phyloP scores from a whole-genome alignment of 2,797 vertebrate genomes.

The Bradypus variegatus region DNA sequence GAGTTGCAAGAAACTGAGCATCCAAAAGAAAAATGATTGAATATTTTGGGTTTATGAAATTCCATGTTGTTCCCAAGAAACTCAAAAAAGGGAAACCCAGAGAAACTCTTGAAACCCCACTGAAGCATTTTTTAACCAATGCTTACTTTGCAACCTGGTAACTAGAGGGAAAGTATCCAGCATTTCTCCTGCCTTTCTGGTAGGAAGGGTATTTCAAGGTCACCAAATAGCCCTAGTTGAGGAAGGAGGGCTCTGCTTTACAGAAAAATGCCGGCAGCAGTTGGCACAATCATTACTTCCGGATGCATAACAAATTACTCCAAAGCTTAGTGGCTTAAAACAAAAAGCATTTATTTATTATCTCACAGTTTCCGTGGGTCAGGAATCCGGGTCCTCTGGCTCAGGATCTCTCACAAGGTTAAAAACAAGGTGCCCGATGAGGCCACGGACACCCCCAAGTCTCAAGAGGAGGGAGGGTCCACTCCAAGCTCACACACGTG shows the following conservation, averaged over 20 bases:
- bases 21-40: not conserved
- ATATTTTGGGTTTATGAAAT: not conserved
- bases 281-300: not conserved
- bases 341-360: not conserved
- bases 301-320: not conserved
- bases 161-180: not conserved
- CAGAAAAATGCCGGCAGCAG: not conserved
- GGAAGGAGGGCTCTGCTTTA: not conserved
- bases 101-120: not conserved
- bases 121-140: not conserved
- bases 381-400: not conserved
- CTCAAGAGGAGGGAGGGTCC: not conserved
- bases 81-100: not conserved
- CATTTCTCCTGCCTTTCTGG: not conserved
- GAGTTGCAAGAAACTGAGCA: not conserved
- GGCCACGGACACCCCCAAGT: not conserved
- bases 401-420: not conserved
- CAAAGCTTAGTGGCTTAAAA: not conserved
- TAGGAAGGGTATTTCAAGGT: not conserved
- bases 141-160: not conserved
- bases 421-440: accelerated
- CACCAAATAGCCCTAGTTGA: not conserved
- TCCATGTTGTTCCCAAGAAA: not conserved
- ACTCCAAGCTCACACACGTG: not conserved
- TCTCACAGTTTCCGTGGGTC: not conserved